phyloP scores from a whole-genome alignment of 2,888 invertebrate species.

The Elmis aenea region DNA sequence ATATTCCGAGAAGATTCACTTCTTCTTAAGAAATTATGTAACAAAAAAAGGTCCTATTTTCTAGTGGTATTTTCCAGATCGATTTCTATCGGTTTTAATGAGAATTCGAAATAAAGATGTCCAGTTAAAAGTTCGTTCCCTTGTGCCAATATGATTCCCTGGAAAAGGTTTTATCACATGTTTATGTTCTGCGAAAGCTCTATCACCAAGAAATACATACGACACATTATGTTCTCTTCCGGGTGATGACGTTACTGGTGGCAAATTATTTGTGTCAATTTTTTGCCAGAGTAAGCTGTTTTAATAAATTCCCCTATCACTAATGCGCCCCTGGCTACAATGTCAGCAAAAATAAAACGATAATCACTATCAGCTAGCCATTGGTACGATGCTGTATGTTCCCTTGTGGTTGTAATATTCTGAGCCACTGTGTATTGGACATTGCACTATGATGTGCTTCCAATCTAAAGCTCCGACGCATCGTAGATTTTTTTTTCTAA shows the following conservation, averaged over 20 bases:
- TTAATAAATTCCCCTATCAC: conserved; percentile 5
- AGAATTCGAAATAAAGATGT: conserved; percentile 30
- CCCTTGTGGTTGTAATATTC: conserved; percentile 9
- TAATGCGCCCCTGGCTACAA: background rate
- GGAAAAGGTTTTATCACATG: conserved; percentile 25
- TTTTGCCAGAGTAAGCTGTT: background rate
- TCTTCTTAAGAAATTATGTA: conserved; percentile 31
- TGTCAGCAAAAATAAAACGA: background rate
- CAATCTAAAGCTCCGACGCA: conserved; percentile 8
- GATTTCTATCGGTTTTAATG: conserved; percentile 28
- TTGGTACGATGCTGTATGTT: too few relatives aligned
- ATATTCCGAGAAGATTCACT: conserved; percentile 23
- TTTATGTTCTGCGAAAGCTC: conserved; percentile 13
- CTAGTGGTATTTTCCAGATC: conserved; percentile 24
- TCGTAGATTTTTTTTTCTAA: conserved; percentile 7
- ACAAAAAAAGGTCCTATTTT: conserved; percentile 33
- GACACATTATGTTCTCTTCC: conserved; percentile 12
- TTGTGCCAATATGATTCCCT: conserved; percentile 12
- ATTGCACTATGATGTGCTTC: conserved; percentile 7
- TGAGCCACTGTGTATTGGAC: conserved; percentile 4
- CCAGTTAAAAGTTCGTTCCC: conserved; percentile 22
- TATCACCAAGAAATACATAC: conserved; percentile 21
- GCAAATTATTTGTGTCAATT: conserved; percentile 2
- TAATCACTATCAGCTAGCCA: background rate
- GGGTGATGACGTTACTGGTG: conserved; percentile 8